Conservation (phyloP, 1,140 invertebrate species). For the Anadara kagoshimensis region DNA sequence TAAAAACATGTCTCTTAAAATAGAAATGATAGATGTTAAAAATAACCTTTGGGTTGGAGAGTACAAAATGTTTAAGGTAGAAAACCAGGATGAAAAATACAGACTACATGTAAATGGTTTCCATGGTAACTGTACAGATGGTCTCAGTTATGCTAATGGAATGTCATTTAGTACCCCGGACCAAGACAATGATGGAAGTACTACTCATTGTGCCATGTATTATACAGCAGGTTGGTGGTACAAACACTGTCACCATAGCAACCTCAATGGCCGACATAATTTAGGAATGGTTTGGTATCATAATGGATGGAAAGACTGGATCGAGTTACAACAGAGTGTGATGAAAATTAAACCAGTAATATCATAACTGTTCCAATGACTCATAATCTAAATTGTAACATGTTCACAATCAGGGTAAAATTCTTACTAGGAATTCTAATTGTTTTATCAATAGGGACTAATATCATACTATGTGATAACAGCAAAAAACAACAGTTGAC, state of each 20-base stretch:
- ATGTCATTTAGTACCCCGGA: conserved; percentile 70
- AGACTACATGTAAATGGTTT: conserved; percentile 79
- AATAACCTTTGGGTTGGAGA: conserved; percentile 75
- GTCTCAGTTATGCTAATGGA: conserved; percentile 56
- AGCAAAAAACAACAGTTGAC: no score
- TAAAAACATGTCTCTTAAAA: conserved; percentile 77
- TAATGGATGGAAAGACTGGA: conserved; percentile 87
- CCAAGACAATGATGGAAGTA: conserved; percentile 74
- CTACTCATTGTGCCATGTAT: conserved; percentile 81
- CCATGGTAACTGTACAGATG: conserved; percentile 75
- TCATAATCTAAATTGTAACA: no score
- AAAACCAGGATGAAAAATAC: conserved; percentile 80
- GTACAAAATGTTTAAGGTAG: conserved; percentile 81
- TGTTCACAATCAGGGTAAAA: no score
- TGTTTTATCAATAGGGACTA: no score
- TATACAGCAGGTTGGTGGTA: conserved; percentile 77
- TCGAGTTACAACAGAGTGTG: conserved; percentile 82
- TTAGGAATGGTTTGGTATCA: conserved; percentile 93
- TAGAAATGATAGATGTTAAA: conserved; percentile 80
- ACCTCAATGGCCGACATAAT: conserved; percentile 92
- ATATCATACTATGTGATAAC: no score
- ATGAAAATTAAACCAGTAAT: conserved; percentile 66
- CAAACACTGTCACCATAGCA: conserved; percentile 91
- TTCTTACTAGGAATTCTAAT: no score
- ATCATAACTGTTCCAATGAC: background rate